phyloP scores from a whole-genome alignment of 2,888 invertebrate genomes.

The Eupeodes luniger region DNA sequence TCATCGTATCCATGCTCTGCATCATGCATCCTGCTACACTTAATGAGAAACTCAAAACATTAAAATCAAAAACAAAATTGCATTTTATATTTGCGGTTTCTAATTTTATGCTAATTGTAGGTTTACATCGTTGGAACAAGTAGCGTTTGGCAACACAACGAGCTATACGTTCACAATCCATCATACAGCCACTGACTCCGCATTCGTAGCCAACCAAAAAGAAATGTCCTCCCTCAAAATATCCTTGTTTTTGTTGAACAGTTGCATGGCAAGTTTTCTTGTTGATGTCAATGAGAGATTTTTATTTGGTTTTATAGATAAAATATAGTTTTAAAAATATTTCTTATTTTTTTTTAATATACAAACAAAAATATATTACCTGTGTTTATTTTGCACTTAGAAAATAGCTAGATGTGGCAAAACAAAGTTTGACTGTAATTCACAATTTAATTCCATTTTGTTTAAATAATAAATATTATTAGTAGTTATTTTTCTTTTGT shows the following conservation, averaged over 20 bases:
- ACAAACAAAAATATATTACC: not conserved
- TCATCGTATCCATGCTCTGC: slow-evolving; percentile 13
- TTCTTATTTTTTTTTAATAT: not conserved
- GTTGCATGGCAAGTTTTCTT: slow-evolving; percentile 74
- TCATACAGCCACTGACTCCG: slow-evolving; percentile 68
- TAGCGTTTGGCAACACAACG: slow-evolving; percentile 74
- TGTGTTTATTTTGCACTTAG: slow-evolving; percentile 42
- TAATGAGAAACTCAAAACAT: not conserved
- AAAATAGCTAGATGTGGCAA: slow-evolving; percentile 41
- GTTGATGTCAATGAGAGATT: slow-evolving; percentile 11
- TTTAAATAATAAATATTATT: slow-evolving; percentile 11
- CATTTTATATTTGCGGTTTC: slow-evolving; percentile 19
- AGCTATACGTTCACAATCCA: slow-evolving; percentile 72
- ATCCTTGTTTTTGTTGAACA: slow-evolving; percentile 58
- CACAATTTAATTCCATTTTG: slow-evolving; percentile 20
- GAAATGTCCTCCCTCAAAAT: slow-evolving; percentile 50
- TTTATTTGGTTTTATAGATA: not conserved
- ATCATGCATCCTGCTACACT: slow-evolving; percentile 1
- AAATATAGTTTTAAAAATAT: not conserved
- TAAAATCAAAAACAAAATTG: not conserved
- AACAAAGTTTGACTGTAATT: not conserved
- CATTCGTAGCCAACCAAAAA: slow-evolving; percentile 41
- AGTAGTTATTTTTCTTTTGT: slow-evolving; percentile 12
- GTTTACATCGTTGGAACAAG: slow-evolving; percentile 74
- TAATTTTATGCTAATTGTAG: slow-evolving; percentile 69